These are phyloP conservation scores for Eristalis tenax DNA, from an alignment of 2,888 invertebrate species.

Conservation along the genomic window DNA sequence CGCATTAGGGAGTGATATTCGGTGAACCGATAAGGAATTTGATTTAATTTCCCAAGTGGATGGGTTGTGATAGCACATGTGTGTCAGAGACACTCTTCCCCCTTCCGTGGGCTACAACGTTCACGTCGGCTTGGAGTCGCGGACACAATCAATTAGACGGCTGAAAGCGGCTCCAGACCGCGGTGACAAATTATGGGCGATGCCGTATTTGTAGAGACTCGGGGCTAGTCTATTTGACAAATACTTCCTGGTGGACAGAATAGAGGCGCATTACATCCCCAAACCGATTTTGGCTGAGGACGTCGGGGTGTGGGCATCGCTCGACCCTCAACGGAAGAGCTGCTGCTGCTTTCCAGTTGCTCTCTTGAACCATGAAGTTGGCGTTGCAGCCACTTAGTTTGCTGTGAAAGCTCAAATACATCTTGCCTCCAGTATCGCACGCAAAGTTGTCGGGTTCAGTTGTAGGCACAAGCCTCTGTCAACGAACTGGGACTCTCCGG, in stretches of 20 bases:
- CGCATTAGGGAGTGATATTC: slow-evolving; percentile 2
- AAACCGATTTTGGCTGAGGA: not conserved
- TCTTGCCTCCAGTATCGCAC: too few relatives aligned
- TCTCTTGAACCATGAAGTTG: too few relatives aligned
- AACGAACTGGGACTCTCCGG: too few relatives aligned
- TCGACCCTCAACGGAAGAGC: too few relatives aligned
- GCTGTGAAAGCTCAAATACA: too few relatives aligned
- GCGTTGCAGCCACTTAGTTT: too few relatives aligned
- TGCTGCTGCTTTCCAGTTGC: not conserved
- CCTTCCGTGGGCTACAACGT: too few relatives aligned
- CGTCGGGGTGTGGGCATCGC: not conserved
- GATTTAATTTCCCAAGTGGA: slow-evolving; percentile 10
- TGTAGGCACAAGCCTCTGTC: too few relatives aligned
- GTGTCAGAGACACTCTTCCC: not conserved
- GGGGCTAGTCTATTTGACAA: not conserved
- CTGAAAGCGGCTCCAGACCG: not conserved
- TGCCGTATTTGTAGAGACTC: not conserved
- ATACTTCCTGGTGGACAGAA: not conserved
- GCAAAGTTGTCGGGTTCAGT: too few relatives aligned
- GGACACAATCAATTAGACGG: not conserved
- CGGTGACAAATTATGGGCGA: not conserved
- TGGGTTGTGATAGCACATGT: not conserved
- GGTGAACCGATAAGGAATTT: slow-evolving; percentile 2
- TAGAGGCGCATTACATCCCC: not conserved
- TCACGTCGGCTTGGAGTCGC: not conserved